phyloP scores from a whole-genome alignment of 2,113 vertebrate genomes.

The Aythya baeri region DNA sequence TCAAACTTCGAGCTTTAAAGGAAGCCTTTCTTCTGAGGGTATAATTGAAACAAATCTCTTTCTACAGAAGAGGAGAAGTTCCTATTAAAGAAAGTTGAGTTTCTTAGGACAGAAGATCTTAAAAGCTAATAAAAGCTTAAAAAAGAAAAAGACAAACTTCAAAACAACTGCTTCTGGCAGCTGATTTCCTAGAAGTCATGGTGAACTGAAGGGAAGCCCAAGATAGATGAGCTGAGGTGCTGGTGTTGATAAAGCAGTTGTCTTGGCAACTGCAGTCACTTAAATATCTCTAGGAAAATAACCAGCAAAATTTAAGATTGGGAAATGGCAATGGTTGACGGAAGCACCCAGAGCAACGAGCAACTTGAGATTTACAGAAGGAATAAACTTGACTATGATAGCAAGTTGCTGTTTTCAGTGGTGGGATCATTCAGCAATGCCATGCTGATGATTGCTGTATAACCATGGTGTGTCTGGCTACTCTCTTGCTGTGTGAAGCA shows the following conservation, averaged over 20 bases:
- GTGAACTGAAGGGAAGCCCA: constrained; percentile 36
- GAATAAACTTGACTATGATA: not conserved
- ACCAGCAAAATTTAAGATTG: constrained; percentile 27
- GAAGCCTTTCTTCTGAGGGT: not conserved
- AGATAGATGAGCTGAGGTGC: constrained; percentile 54
- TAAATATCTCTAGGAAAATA: constrained; percentile 63
- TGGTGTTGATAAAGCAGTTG: constrained; percentile 56
- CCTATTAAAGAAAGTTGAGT: not conserved
- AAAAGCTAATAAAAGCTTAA: not conserved
- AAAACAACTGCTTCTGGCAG: not conserved
- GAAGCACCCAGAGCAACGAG: not conserved
- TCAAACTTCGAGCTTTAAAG: not conserved
- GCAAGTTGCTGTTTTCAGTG: not conserved
- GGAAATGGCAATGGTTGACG: not conserved
- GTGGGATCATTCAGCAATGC: not conserved
- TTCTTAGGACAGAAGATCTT: not conserved
- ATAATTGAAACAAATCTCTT: not conserved
- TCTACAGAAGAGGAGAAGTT: not conserved
- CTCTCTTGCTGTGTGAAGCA: not conserved
- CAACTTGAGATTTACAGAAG: not conserved
- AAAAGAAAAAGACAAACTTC: not conserved
- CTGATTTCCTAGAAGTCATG: constrained; percentile 28
- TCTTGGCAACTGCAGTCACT: constrained; percentile 55
- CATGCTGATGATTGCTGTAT: not conserved
- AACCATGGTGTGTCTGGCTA: not conserved